Base-by-base conservation (phyloP, 2,113 vertebrate species). In the Candoia aspera region DNA sequence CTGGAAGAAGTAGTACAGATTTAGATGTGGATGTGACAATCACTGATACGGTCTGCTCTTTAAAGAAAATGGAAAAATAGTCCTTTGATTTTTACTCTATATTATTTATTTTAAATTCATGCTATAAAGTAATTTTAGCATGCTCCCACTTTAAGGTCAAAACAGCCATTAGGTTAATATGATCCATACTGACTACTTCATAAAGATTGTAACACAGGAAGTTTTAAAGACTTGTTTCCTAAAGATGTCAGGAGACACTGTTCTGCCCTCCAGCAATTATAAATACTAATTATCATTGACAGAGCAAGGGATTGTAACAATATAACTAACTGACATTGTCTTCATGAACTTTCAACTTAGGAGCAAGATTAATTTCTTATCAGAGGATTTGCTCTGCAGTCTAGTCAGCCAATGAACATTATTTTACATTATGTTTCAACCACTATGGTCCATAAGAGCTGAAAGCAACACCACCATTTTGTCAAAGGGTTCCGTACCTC, bases 231-330 rank as follows among this genome's bases (percentile, higher is more conserved):
- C 96, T 97, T 95, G 93, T 89, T 90, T 93, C 94, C 94, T 53
- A 88, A 91, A n/a, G 86, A 95, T 92, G 92, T 87, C 83, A 90
- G 0, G 0, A 88, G 94, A 93, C 87, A 95, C 87, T 94, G 88
- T 93, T 89, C 94, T 95, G 88, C 94, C 95, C 94, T 96, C 87
- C 60, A 91, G 95, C 95, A 96, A 97, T 93, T 58, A 42, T 95
- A 92, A 95, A 93, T 92, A 95, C 92, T 94, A 94, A 97, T 97
- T 93, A 97, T 95, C 95, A 96, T 85, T 58, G 94, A 90, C 37
- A 79, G 84, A 60, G 57, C 26, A 85, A 15, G 79, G 89, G 88
- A 87, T 54, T 26, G 79, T 8, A 90, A 86, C 85, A 92, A 57
- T 73, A 42, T 3, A 0, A 96, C 85, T 93, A 11, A 92, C 92